Base-by-base conservation (phyloP, 2,113 vertebrate species). In the Chloropsis hardwickii region DNA sequence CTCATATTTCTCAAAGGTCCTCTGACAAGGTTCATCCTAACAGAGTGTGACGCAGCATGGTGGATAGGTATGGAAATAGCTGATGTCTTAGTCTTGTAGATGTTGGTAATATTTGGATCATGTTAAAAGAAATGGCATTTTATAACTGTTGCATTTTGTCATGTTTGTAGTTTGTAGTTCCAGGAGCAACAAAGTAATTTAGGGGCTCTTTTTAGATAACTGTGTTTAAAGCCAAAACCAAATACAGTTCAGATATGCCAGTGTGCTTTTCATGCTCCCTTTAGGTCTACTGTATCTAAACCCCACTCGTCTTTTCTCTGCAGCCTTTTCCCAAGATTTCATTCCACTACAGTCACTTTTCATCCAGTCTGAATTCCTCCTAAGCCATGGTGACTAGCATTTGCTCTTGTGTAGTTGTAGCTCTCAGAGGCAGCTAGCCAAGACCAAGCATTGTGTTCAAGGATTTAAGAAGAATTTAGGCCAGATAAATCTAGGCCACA, bases 401-500 rank as follows among this genome's bases (percentile, higher is more conserved):
- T 96, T 66, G 58, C 72, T 88, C 24, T 35, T 39, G 35, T 54
- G 71, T 31, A 54, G 27, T 44, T 92, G 86, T 73, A 50, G 74
- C 42, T 95, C 72, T 58, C 61, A 67, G 90, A 86, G 96, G 90
- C 94, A 96, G 50, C 72, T 70, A 47, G 86, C 95, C 92, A 92
- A 76, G 64, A 47, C 47, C 44, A 82, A 95, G 48, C 39, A 58
- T 72, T 94, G 83, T 81, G 64, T 69, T 48, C 73, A 64, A 66
- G 53, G 91, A 74, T 82, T 96, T 94, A 81, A 44, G 53, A 12
- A 82, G 94, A 96, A 96, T 96, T 97, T 77, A 93, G 88, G 91
- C 94, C 95, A 92, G 82, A 86, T 81, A 33, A 92, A 96, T 95
- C 94, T 90, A 88, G 94, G 96, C 86, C 92, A 94, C 80, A 67